These are phyloP conservation scores for Eupithecia centaureata DNA, from an alignment of 2,888 invertebrate genomes.

Conservation along the genomic window DNA sequence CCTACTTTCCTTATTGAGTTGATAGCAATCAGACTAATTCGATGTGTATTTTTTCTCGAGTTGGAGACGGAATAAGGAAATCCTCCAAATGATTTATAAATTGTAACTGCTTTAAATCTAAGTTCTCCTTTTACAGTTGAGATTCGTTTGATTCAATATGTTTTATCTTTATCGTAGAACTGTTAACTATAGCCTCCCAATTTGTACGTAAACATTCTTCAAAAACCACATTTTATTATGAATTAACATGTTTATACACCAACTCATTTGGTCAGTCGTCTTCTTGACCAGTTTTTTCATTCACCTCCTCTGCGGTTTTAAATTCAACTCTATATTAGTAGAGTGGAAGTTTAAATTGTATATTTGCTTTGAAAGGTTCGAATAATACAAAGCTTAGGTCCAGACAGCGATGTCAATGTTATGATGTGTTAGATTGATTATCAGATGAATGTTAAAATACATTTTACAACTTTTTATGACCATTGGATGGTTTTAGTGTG, in stretches of 20 bases:
- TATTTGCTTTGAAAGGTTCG: conserved; percentile 36
- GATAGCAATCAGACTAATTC: conserved; percentile 61
- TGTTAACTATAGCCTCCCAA: conserved; percentile 65
- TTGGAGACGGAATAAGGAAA: conserved; percentile 31
- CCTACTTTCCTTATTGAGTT: conserved; percentile 62
- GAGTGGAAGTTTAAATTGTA: conserved; percentile 42
- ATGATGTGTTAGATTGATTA: conserved; percentile 85
- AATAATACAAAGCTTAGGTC: conserved; percentile 63
- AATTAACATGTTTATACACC: conserved; percentile 82
- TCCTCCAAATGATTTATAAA: neutral
- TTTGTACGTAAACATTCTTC: conserved; percentile 74
- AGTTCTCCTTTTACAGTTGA: neutral
- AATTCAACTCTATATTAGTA: conserved; percentile 46
- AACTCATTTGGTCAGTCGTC: conserved; percentile 76
- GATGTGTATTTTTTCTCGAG: conserved; percentile 20
- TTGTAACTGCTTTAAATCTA: neutral
- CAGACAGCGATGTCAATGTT: conserved; percentile 82
- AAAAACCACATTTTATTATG: conserved; percentile 73
- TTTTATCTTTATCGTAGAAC: conserved; percentile 63
- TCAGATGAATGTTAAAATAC: conserved; percentile 84
- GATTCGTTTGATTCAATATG: neutral
- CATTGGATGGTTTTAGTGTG: conserved; percentile 71
- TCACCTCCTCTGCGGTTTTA: conserved; percentile 30
- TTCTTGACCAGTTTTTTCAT: conserved; percentile 65
- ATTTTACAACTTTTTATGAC: conserved; percentile 82